Base-by-base conservation (phyloP, 1,140 invertebrate species). In the Camponotus floridanus region DNA sequence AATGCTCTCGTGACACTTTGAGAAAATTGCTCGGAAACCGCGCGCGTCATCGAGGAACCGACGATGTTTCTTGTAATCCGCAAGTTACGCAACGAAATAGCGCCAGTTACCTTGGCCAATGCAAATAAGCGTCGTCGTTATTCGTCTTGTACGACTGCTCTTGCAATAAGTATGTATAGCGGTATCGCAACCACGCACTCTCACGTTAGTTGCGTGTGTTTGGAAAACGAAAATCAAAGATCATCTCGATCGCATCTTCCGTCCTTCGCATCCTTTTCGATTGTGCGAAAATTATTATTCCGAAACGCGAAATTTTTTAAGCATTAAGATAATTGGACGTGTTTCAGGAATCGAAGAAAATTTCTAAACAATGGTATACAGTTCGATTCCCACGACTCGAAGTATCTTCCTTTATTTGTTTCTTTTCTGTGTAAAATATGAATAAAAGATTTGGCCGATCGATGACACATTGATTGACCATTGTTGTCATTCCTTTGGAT, bases 51-150 rank as follows among this genome's bases (percentile, higher is more conserved):
- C 33, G 18, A 67, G 36, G 51, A 61, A 73, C 26, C 79, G 13
- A 51, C 61, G 79, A 59, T 55, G 79, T 33, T 74, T 73, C 79
- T 74, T 70, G 76, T 86, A 91, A 91, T 86, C 80, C 80, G 71
- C 31, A 36, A 48, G 51, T 83, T 83, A 83, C 68, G 79, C 57
- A 83, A 83, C 57, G n/a, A 61, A 83, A 73, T 62, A 83, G 55
- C 83, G 86, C 78, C 83, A 68, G 87, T 91, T 91, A 91, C 87
- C 89, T 91, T 91, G 89, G 86, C 87, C 86, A 89, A 91, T 91
- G 86, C 91, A 91, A 91, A 91, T 90, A 91, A 59, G 74, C 76
- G 36, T 21, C 39, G n/a, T 81, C 67, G 55, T 73, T 71, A 73
- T 61, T 81, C 79, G 79, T 59, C 68, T 61, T 11, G 68, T n/a